Percentiles rank a stretch among this genome's conserved stretches.
Evolutionary conservation across 2,888 invertebrate genomes (phyloP).

Genomic region (Athalia cordata): DNA sequence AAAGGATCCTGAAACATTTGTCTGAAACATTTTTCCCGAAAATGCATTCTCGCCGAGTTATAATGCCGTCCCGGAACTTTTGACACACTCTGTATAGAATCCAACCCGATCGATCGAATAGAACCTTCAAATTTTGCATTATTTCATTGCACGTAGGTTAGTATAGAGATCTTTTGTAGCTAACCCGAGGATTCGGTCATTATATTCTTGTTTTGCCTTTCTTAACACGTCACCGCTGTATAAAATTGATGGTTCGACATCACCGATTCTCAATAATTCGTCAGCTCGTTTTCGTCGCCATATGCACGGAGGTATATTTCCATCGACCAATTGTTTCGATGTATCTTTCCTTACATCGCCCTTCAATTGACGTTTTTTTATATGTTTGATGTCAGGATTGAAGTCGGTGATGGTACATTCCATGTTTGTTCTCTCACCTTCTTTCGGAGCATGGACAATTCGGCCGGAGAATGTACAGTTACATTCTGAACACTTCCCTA

Average conservation of each 20-base stretch:
- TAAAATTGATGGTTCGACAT: too few relatives aligned
- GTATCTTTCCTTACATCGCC: neutral
- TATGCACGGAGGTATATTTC: conserved; percentile 21
- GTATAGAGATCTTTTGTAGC: neutral
- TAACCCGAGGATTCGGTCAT: too few relatives aligned
- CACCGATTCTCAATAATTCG: too few relatives aligned
- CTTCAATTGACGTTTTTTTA: conserved; percentile 6
- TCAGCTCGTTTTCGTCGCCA: conserved; percentile 24
- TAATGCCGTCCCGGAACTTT: too few relatives aligned
- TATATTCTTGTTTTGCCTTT: too few relatives aligned
- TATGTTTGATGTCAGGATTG: neutral
- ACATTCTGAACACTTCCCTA: conserved; percentile 12
- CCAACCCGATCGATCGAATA: too few relatives aligned
- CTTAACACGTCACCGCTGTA: too few relatives aligned
- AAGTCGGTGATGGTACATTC: conserved; percentile 5
- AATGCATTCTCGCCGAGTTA: too few relatives aligned
- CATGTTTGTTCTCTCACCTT: conserved; percentile 3
- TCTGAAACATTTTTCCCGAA: too few relatives aligned
- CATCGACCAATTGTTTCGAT: conserved; percentile 8
- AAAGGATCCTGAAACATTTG: too few relatives aligned
- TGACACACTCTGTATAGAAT: too few relatives aligned
- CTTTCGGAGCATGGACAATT: conserved; percentile 13
- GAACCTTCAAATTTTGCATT: too few relatives aligned
- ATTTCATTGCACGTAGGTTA: neutral
- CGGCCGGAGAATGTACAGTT: neutral